Percentiles rank a stretch among this genome's conserved stretches.
These are phyloP conservation scores for Cnemophilus loriae DNA, from an alignment of 2,113 vertebrate species.

Conservation along the genomic window DNA sequence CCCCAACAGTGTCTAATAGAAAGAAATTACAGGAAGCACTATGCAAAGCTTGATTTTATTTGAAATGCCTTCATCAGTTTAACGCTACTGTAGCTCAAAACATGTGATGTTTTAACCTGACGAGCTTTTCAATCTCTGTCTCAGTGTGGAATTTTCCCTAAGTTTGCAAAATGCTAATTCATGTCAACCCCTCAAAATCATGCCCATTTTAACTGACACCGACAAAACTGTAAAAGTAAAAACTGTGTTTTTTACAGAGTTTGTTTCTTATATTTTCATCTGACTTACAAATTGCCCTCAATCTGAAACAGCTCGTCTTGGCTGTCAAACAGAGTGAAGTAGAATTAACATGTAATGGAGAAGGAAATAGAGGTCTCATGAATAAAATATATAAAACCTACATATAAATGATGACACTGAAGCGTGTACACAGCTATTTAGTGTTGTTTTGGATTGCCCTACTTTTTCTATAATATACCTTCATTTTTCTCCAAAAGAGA, in stretches of 20 bases:
- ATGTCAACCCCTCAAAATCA: neutral
- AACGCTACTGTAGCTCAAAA: neutral
- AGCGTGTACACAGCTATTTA: accelerated
- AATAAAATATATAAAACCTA: neutral
- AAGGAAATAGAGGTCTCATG: neutral
- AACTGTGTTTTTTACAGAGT: neutral
- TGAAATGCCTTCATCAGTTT: neutral
- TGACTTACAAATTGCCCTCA: neutral
- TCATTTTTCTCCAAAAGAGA: neutral
- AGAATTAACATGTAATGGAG: neutral
- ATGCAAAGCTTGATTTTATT: neutral
- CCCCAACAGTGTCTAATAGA: neutral
- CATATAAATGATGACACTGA: neutral
- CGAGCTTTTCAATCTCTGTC: neutral
- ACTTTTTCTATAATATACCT: neutral
- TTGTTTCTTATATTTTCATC: neutral
- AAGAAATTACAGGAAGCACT: neutral
- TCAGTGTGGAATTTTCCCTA: neutral
- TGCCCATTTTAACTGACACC: neutral
- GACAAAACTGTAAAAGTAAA: neutral
- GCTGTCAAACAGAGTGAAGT: neutral
- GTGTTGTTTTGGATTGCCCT: neutral
- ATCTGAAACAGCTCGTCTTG: neutral
- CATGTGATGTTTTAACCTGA: accelerated
- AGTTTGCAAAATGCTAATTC: neutral